Evolutionary conservation across 2,888 invertebrate genomes (phyloP).

Genomic region (Cyclophora punctaria): DNA sequence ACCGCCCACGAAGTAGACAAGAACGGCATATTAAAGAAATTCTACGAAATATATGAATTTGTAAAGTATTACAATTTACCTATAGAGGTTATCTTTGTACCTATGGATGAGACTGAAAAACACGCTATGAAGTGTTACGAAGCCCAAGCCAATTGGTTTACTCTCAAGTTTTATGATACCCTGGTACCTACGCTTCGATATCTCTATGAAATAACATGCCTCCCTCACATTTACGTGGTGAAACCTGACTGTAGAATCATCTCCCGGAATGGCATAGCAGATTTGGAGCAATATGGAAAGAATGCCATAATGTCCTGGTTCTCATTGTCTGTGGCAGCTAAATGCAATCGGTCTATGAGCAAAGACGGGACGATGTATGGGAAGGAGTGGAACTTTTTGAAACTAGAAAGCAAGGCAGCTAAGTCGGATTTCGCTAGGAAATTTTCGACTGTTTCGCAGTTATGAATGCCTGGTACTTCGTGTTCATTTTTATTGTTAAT

Average conservation of each 20-base stretch:
- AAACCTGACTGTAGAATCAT: slow-evolving; percentile 42
- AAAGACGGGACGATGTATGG: slow-evolving; percentile 46
- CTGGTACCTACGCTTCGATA: slow-evolving; percentile 37
- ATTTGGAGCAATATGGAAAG: slow-evolving; percentile 49
- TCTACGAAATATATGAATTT: slow-evolving; percentile 53
- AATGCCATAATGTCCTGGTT: slow-evolving; percentile 59
- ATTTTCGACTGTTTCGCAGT: slow-evolving; percentile 18
- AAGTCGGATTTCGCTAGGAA: slow-evolving; percentile 29
- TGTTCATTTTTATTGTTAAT: slow-evolving; percentile 4
- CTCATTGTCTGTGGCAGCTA: slow-evolving; percentile 24
- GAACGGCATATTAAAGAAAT: slow-evolving; percentile 41
- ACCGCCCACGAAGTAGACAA: slow-evolving; percentile 41
- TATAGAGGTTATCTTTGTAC: slow-evolving; percentile 56
- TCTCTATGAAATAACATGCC: slow-evolving; percentile 43
- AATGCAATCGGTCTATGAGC: slow-evolving; percentile 31
- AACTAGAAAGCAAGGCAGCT: slow-evolving; percentile 28
- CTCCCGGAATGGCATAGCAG: slow-evolving; percentile 43
- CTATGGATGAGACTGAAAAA: slow-evolving; percentile 42
- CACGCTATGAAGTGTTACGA: slow-evolving; percentile 35
- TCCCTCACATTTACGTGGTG: slow-evolving; percentile 45
- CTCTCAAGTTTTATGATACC: slow-evolving; percentile 42
- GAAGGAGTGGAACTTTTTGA: slow-evolving; percentile 36
- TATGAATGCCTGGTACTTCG: slow-evolving; percentile 14
- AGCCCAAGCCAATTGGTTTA: slow-evolving; percentile 63
- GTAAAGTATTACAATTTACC: slow-evolving; percentile 47